Conservation (phyloP, 2,113 vertebrate genomes). For the Xenopus laevis region DNA sequence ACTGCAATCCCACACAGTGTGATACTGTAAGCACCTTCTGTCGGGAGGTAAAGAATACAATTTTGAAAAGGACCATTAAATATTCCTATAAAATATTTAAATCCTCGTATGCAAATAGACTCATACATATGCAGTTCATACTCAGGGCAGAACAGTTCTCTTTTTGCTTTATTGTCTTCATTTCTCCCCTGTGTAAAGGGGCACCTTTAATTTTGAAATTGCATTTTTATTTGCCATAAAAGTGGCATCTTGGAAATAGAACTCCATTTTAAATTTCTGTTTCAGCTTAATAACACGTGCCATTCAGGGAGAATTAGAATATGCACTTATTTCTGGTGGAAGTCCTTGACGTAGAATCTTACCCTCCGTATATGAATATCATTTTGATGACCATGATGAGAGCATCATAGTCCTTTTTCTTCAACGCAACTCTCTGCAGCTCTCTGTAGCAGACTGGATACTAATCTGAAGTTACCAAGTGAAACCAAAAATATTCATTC, state of each 20-base stretch:
- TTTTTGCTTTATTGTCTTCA: neutral
- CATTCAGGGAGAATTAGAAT: too few species aligned
- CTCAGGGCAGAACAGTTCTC: neutral
- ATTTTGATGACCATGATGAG: neutral
- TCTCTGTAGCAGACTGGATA: neutral
- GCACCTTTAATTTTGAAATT: neutral
- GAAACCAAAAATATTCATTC: neutral
- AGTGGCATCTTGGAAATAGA: neutral
- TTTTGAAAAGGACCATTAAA: conserved; percentile 1
- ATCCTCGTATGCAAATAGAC: conserved; percentile 7
- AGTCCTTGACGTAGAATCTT: neutral
- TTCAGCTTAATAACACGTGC: too few species aligned
- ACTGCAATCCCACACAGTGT: neutral
- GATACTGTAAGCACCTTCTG: neutral
- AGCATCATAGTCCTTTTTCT: neutral
- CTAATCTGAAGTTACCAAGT: neutral
- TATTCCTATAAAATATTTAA: conserved; percentile 13
- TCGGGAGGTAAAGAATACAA: neutral
- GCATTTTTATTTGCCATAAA: neutral
- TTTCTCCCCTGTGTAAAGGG: neutral
- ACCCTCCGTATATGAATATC: neutral
- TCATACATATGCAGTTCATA: neutral
- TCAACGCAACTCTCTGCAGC: neutral
- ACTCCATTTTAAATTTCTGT: neutral
- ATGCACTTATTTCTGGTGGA: conserved; percentile 25